A percentile compares a stretch with the other conserved stretches of the same genome.
Evolutionary conservation across 2,888 invertebrate species (phyloP).

Genomic region (Sphaerophoria taeniata): DNA sequence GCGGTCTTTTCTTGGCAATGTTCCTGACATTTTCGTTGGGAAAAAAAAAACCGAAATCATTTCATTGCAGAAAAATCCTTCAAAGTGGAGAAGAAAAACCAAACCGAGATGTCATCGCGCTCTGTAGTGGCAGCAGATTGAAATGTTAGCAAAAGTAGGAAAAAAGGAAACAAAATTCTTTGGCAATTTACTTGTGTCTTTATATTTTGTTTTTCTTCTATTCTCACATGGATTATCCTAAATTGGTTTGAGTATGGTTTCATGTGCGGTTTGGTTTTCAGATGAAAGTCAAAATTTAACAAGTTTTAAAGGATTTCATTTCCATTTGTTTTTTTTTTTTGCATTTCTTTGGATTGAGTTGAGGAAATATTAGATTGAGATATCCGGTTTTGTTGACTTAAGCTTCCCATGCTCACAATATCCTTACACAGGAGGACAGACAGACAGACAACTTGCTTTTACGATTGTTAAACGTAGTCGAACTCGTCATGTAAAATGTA

Average conservation of each 20-base stretch:
- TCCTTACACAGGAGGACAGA: too few relatives aligned
- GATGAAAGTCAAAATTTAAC: slow-evolving; percentile 45
- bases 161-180: slow-evolving; percentile 11
- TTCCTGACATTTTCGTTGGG: slow-evolving; percentile 49
- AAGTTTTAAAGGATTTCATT: slow-evolving; percentile 15
- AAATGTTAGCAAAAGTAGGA: slow-evolving; percentile 52
- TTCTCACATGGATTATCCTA: slow-evolving; percentile 49
- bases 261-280: slow-evolving; percentile 41
- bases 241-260: slow-evolving; percentile 61
- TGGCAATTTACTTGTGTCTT: slow-evolving; percentile 50
- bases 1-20: slow-evolving; percentile 21
- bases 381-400: too few relatives aligned
- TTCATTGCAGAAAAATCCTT: slow-evolving; percentile 18
- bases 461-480: background rate
- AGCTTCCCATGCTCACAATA: too few relatives aligned
- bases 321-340: background rate
- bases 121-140: slow-evolving; percentile 56
- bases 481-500: background rate
- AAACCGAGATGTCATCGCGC: slow-evolving; percentile 51
- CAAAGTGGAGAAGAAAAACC: background rate
- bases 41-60: slow-evolving; percentile 50
- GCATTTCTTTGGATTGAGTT: background rate
- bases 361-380: background rate
- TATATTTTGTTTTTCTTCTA: background rate
- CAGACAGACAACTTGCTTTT: too few relatives aligned